Evolutionary conservation across 2,797 vertebrate species (phyloP), one percentile per base, ranked within the genome.

Genomic region (Typhlichthys eigenmanni): DNA sequence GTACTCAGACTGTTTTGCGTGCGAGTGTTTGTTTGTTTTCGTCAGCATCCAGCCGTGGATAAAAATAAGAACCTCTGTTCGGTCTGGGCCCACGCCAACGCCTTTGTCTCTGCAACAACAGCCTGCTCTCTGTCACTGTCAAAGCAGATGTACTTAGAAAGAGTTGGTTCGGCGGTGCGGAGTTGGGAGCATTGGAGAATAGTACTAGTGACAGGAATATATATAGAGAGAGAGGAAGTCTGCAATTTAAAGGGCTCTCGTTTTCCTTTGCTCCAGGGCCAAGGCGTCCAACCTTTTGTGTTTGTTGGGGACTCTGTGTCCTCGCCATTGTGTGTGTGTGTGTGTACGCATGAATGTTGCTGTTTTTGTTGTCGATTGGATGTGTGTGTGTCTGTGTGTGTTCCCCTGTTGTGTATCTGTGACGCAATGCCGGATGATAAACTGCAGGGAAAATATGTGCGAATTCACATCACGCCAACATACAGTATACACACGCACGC

Each of bases 401-500:
- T 34, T 47, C 9, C 6, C 10, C 19, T 54, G 52, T 29, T 38
- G 34, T 38, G 1, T 9, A 68, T 67, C 79, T 68, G 76, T 91
- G 87, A 87, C 85, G 89, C 81, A 89, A 88, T 88, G 82, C 73
- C 82, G 84, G 81, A 83, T 87, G 89, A 89, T 90, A 90, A 86
- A 76, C 82, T 68, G 80, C 79, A 71, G 78, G 91, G 89, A 90
- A 92, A 92, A 92, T 81, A 84, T 90, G 84, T 82, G 72, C 61
- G 60, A 79, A 68, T 83, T 80, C 81, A 80, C 83, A 80, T 75
- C 55, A 45, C n/a, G 16, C 54, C 2, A 14, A 55, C 84, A 82
- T 82, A 87, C 73, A 29, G 24, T 29, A 29, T 4, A 68, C 63
- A 58, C 59, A 61, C 62, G 49, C 63, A 58, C 62, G 56, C 62